Percentiles rank a stretch among this genome's conserved stretches.
Conservation (phyloP, 1,140 invertebrate species). For the Lethrus apterus region DNA sequence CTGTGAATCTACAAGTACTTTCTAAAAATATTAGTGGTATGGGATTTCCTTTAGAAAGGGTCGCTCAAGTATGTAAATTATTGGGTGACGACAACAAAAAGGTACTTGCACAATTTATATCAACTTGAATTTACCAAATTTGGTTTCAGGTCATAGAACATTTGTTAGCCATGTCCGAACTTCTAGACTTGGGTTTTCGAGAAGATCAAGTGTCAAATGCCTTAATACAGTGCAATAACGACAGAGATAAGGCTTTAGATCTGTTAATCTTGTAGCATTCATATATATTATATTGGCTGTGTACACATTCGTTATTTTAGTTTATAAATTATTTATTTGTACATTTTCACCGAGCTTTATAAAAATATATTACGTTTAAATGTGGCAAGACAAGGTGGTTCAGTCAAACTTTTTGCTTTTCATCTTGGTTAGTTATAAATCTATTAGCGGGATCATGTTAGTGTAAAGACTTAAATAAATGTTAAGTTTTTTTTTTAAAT, state of each 20-base stretch:
- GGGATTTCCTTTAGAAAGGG: slow-evolving; percentile 75
- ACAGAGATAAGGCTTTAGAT: slow-evolving; percentile 81
- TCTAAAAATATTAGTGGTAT: slow-evolving; percentile 68
- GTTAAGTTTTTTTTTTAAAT: too few species aligned
- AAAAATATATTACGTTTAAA: too few species aligned
- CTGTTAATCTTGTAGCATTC: slow-evolving; percentile 62
- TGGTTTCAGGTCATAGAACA: slow-evolving; percentile 67
- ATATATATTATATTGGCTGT: slow-evolving; percentile 27
- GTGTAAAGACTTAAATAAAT: too few species aligned
- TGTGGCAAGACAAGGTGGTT: too few species aligned
- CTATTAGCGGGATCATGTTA: too few species aligned
- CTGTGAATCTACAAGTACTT: slow-evolving; percentile 53
- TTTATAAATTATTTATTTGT: slow-evolving; percentile 16
- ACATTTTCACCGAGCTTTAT: too few species aligned
- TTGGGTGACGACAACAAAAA: slow-evolving; percentile 78
- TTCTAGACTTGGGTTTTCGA: slow-evolving; percentile 75
- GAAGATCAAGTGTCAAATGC: slow-evolving; percentile 68
- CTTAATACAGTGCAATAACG: slow-evolving; percentile 67
- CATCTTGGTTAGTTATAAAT: too few species aligned
- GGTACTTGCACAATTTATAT: too few species aligned
- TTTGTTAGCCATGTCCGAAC: slow-evolving; percentile 56
- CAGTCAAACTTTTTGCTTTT: too few species aligned
- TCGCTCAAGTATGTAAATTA: slow-evolving; percentile 63
- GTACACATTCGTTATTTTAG: slow-evolving; percentile 9
- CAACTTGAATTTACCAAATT: too few species aligned